phyloP scores from a whole-genome alignment of 2,113 vertebrate species.

The Menura novaehollandiae region DNA sequence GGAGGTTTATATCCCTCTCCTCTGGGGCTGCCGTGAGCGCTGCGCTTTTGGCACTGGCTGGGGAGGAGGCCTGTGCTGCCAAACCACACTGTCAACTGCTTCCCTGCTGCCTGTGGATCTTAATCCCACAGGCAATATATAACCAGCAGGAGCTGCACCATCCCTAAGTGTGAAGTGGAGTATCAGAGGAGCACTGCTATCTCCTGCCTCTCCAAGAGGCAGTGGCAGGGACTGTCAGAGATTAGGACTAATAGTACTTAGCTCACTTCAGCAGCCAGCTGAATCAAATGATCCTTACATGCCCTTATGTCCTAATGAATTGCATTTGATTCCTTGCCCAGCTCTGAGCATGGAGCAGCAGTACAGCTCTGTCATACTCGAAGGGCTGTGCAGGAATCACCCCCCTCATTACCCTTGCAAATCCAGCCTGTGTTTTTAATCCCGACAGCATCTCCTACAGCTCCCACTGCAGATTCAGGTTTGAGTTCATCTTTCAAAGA shows the following conservation, averaged over 20 bases:
- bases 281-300: constrained; percentile 7
- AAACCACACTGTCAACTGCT: constrained; percentile 47
- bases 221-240: background rate
- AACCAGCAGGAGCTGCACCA: background rate
- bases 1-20: background rate
- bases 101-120: constrained; percentile 13
- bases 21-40: rapidly evolving
- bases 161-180: background rate
- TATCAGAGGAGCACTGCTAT: background rate
- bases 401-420: background rate
- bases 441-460: background rate
- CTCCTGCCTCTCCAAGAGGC: background rate
- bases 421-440: constrained; percentile 5
- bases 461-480: background rate
- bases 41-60: background rate
- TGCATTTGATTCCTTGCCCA: background rate
- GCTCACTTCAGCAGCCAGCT: constrained; percentile 7
- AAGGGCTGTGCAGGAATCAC: background rate
- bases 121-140: background rate
- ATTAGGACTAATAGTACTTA: background rate
- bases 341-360: background rate
- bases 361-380: background rate
- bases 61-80: constrained; percentile 5
- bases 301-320: constrained; percentile 22
- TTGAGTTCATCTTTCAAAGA: constrained; percentile 24